Evolutionary conservation across 2,113 vertebrate genomes (phyloP).

Genomic region (Oncorhynchus kisutch): DNA sequence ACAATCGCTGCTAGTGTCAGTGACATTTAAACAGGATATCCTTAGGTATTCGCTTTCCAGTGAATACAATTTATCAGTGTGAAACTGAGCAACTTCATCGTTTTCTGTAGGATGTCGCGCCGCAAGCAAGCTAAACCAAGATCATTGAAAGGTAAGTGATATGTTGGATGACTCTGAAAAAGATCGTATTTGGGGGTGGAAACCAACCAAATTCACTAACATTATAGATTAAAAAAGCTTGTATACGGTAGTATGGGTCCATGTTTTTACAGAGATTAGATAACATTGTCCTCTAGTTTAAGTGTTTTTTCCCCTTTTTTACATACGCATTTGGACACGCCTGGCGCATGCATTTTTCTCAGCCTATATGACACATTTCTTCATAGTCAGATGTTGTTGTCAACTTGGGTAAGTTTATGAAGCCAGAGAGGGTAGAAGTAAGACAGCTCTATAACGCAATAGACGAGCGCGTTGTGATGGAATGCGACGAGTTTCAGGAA

Average conservation of each 20-base stretch:
- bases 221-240: not conserved
- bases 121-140: slow-evolving; percentile 99
- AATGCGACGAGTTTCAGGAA: slow-evolving; percentile 38
- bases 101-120: slow-evolving; percentile 99
- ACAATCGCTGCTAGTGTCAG: slow-evolving; percentile 53
- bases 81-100: slow-evolving; percentile 94
- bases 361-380: not conserved
- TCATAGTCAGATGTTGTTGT: not conserved
- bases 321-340: not conserved
- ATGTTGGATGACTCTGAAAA: slow-evolving; percentile 48
- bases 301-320: not conserved
- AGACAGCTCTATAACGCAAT: slow-evolving; percentile 39
- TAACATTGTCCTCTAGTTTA: not conserved
- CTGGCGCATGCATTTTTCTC: not conserved
- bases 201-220: not conserved
- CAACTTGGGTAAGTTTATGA: not conserved
- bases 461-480: slow-evolving; percentile 23
- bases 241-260: not conserved
- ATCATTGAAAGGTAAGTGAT: slow-evolving; percentile 97
- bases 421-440: not conserved
- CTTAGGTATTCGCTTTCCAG: slow-evolving; percentile 49
- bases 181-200: slow-evolving; percentile 48
- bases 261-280: not conserved
- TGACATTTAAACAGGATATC: slow-evolving; percentile 61
- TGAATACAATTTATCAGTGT: slow-evolving; percentile 66